Conservation (phyloP, 2,797 vertebrate species). For the Darevskia mixta region DNA sequence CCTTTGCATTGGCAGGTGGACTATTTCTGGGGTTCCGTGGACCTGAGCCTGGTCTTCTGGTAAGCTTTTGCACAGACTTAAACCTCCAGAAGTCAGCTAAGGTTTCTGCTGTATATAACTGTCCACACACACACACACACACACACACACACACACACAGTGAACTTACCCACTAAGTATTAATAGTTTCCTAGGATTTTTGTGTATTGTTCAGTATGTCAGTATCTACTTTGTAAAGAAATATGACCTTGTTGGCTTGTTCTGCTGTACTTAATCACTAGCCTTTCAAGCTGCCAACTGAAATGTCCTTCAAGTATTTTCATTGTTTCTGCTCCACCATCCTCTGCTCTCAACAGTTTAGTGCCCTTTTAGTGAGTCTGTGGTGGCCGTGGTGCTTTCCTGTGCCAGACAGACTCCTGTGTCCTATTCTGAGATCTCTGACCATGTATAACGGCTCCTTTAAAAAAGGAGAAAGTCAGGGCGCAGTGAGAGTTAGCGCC, state of each 20-base stretch:
- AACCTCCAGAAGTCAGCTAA: conserved; percentile 14
- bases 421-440: accelerated
- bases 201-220: conserved; percentile 30
- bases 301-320: conserved; percentile 35
- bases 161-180: conserved; percentile 6
- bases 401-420: neutral
- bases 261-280: conserved; percentile 35
- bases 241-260: conserved; percentile 8
- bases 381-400: neutral
- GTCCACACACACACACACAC: neutral
- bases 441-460: neutral
- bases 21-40: neutral
- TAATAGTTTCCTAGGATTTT: conserved; percentile 43
- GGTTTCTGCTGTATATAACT: conserved; percentile 24
- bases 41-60: neutral
- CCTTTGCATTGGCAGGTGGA: conserved; percentile 16
- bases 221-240: conserved; percentile 32
- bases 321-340: neutral
- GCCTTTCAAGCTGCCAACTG: neutral
- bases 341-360: neutral
- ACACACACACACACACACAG: neutral
- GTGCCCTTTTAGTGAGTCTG: neutral
- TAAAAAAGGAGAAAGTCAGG: neutral
- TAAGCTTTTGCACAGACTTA: conserved; percentile 6
- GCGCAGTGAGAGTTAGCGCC: accelerated